Evolutionary conservation across 2,797 vertebrate genomes (phyloP), one percentile per base, ranked within the genome.

Genomic region (Rhynchotus rufescens): DNA sequence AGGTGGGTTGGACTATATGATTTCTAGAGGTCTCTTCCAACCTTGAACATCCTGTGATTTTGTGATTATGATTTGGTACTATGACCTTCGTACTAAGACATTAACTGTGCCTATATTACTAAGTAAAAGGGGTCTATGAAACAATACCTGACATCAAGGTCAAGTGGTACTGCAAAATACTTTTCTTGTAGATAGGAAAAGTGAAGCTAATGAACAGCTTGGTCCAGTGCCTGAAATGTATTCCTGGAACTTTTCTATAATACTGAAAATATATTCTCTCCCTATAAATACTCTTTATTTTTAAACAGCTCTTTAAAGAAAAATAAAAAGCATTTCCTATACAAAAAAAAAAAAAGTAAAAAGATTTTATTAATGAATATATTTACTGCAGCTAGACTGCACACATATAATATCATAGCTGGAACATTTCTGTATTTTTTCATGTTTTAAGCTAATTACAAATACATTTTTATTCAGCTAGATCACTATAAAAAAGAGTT

Each of bases 121-220:
- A 15, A 51, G 30, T 12, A 54, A 72, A 85, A 87, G 11, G 34
- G 15, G 13, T 6, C 4, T 68, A 10, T 36, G 11, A 72, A 14
- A 3, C 25, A 80, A 80, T 38, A 32, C 34, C 45, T 69, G 10
- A 7, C 6, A 32, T 60, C 54, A 66, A 72, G 19, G 28, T 7
- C 13, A 89, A 84, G 22, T 2, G 0, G 0, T 42, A 84, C 2
- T 52, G 17, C 5, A 19, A 16, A 65, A 1, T 1, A 1, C 1
- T 1, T 57, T 56, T 83, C 49, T 51, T 40, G 5, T 5, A 54
- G 25, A 34, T 6, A 10, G 4, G 4, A 8, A 30, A 66, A 79
- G 8, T 25, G 7, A 65, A 52, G 54, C 30, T 56, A 56, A 56
- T n/a, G 30, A 56, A 56, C 30, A 56, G 30, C 54, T 56, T 19